These are phyloP conservation scores for Phaenicophaeus curvirostris DNA, from an alignment of 2,797 vertebrate species.

Conservation along the genomic window DNA sequence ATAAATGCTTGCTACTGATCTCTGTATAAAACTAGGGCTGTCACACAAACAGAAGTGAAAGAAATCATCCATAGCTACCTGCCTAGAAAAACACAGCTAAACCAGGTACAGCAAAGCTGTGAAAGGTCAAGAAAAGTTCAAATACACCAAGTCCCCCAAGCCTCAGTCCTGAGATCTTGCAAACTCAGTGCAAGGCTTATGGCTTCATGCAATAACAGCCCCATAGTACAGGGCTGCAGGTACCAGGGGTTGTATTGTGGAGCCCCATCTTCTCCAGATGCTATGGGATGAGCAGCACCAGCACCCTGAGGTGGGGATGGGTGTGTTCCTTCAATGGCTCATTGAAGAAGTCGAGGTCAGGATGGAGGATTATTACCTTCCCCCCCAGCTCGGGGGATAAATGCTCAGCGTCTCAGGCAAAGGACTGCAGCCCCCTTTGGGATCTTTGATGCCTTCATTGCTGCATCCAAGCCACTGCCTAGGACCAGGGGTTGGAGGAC, in stretches of 20 bases:
- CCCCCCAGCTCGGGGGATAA: fast-evolving
- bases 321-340: fast-evolving
- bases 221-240: fast-evolving
- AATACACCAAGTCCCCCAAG: background rate
- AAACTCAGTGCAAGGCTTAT: background rate
- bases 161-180: background rate
- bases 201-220: fast-evolving
- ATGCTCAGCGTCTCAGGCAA: fast-evolving
- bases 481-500: background rate
- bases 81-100: background rate
- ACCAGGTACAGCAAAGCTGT: background rate
- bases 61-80: background rate
- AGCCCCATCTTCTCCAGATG: fast-evolving
- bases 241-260: fast-evolving
- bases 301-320: background rate
- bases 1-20: background rate
- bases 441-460: background rate
- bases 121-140: background rate
- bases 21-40: background rate
- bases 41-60: background rate
- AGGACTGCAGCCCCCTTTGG: fast-evolving
- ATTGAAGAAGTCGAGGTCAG: background rate
- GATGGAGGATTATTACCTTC: background rate
- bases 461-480: background rate
- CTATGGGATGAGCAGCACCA: background rate